phyloP scores from a whole-genome alignment of 2,113 vertebrate genomes.

The Crotalus horridus region DNA sequence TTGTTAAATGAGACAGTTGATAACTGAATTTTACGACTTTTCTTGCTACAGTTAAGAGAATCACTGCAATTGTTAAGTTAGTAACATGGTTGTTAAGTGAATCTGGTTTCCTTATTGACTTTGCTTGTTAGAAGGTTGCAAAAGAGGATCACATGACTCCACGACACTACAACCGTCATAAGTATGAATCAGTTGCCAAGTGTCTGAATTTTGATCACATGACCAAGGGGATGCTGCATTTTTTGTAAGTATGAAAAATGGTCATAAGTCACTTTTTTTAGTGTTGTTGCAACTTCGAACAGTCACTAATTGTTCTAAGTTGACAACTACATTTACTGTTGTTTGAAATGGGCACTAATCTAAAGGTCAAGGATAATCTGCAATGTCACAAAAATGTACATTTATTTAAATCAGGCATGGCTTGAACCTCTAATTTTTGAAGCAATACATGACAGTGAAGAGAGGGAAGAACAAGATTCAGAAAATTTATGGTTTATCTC shows the following conservation, averaged over 20 bases:
- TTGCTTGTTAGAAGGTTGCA: neutral
- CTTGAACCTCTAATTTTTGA: conserved; percentile 19
- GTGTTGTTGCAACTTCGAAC: no score
- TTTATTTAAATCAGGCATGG: conserved; percentile 18
- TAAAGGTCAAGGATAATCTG: no score
- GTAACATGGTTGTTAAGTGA: neutral
- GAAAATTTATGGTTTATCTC: neutral
- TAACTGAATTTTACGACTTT: no score
- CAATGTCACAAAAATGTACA: conserved; percentile 19
- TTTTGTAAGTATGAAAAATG: no score
- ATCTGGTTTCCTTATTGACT: neutral
- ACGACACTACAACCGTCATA: neutral
- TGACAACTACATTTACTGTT: no score
- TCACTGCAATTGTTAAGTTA: neutral
- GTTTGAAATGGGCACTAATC: no score
- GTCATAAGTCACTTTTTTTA: no score
- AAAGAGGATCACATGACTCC: neutral
- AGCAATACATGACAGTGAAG: neutral
- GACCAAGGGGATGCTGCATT: neutral
- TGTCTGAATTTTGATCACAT: neutral
- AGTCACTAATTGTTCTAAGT: no score
- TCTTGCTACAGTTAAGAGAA: no score
- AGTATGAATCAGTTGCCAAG: neutral
- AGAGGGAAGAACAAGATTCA: neutral
- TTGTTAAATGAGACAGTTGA: no score